A percentile compares a stretch with the other conserved stretches of the same genome.
These are phyloP conservation scores for Tipula lateralis DNA, from an alignment of 2,888 invertebrate species.

Conservation along the genomic window DNA sequence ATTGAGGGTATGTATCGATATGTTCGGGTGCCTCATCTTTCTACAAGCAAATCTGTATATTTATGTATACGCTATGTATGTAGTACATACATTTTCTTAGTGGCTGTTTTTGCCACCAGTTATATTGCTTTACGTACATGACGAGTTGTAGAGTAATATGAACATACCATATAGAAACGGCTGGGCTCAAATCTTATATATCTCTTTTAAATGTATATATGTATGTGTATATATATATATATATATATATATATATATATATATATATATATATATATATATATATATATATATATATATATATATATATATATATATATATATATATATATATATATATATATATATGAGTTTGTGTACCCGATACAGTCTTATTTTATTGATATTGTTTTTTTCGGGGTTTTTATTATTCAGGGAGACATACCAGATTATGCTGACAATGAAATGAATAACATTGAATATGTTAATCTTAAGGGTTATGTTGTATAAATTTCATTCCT, in stretches of 20 bases:
- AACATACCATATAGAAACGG: background rate
- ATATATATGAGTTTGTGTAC: background rate
- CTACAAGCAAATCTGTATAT: background rate
- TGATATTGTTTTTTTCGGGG: constrained; percentile 14
- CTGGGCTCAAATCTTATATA: background rate
- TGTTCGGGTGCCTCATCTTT: background rate
- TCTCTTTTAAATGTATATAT: background rate
- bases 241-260: constrained; percentile 5
- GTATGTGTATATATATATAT: background rate
- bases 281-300: background rate
- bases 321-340: too few species aligned
- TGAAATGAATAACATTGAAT: constrained; percentile 24
- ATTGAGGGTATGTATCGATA: background rate
- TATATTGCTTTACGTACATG: background rate
- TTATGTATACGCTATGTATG: background rate
- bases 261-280: background rate
- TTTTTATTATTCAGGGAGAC: constrained; percentile 24
- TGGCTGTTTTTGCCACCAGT: background rate
- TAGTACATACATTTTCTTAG: background rate
- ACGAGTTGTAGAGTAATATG: background rate
- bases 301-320: background rate
- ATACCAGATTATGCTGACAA: constrained; percentile 24
- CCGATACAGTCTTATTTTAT: constrained; percentile 13
- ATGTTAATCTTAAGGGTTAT: constrained; percentile 24
- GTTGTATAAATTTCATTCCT: constrained; percentile 19